phyloP scores from a whole-genome alignment of 1,140 invertebrate genomes.

The Drosophila oshimai region DNA sequence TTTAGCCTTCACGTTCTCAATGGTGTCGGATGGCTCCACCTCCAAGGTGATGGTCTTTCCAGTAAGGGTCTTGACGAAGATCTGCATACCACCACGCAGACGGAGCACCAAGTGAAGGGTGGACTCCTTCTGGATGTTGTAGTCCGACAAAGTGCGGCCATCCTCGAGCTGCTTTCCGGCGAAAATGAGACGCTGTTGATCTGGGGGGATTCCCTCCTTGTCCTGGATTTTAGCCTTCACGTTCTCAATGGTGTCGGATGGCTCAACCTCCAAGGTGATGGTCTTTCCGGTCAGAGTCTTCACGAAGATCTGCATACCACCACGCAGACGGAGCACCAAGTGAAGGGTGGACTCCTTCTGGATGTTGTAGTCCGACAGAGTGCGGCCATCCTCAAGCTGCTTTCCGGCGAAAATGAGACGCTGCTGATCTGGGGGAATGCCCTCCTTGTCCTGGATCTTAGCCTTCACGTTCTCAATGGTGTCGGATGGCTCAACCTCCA shows the following conservation, averaged over 20 bases:
- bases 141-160: slow-evolving; percentile 89
- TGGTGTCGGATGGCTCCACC: slow-evolving; percentile 32
- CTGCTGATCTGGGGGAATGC: slow-evolving; percentile 91
- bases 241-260: slow-evolving; percentile 93
- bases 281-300: slow-evolving; percentile 93
- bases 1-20: slow-evolving; percentile 49
- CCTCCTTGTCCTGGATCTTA: slow-evolving; percentile 93
- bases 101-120: slow-evolving; percentile 93
- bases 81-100: slow-evolving; percentile 92
- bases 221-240: slow-evolving; percentile 91
- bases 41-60: slow-evolving; percentile 59
- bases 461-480: slow-evolving; percentile 91
- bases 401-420: slow-evolving; percentile 90
- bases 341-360: slow-evolving; percentile 96
- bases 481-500: slow-evolving; percentile 90
- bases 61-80: slow-evolving; percentile 92
- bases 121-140: slow-evolving; percentile 95
- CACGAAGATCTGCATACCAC: slow-evolving; percentile 91
- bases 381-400: slow-evolving; percentile 88
- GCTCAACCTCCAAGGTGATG: slow-evolving; percentile 91
- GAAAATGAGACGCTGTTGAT: slow-evolving; percentile 88
- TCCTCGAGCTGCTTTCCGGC: slow-evolving; percentile 87
- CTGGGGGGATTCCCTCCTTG: slow-evolving; percentile 88
- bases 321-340: slow-evolving; percentile 91
- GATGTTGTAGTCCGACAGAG: slow-evolving; percentile 89